phyloP scores from a whole-genome alignment of 2,113 vertebrate genomes.

The Rhinolophus ferrumequinum region DNA sequence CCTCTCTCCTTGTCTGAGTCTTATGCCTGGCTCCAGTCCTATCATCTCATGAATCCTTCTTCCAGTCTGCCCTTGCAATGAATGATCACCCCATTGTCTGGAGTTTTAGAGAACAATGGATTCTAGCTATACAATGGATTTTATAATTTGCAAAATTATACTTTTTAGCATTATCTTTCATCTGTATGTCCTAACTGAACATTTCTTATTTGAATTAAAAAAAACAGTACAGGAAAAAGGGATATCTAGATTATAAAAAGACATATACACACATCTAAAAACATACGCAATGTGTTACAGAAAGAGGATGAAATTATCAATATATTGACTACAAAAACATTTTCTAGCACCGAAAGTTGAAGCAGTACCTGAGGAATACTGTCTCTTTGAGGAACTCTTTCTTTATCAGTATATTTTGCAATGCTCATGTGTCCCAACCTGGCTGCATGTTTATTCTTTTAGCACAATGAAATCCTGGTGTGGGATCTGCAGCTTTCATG shows the following conservation, averaged over 20 bases:
- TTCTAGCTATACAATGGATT: not conserved
- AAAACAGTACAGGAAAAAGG: not conserved
- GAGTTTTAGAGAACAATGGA: not conserved
- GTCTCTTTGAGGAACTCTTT: not conserved
- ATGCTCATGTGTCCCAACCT: not conserved
- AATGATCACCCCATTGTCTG: not conserved
- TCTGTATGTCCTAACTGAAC: not conserved
- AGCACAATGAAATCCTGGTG: not conserved
- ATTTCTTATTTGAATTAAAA: not conserved
- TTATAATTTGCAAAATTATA: not conserved
- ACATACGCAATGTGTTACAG: not conserved
- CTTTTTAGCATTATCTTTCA: not conserved
- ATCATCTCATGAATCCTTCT: not conserved
- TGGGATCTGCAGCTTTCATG: not conserved
- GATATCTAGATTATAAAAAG: not conserved
- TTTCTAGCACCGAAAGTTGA: not conserved
- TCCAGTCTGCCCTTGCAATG: not conserved
- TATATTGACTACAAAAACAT: not conserved
- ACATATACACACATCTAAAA: not conserved
- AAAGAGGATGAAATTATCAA: not conserved
- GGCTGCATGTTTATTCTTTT: not conserved
- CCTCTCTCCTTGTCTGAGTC: not conserved
- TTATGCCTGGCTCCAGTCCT: not conserved
- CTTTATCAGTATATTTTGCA: not conserved
- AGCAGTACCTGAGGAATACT: not conserved